phyloP scores from a whole-genome alignment of 2,888 invertebrate species.

The Metacarcinus magister region DNA sequence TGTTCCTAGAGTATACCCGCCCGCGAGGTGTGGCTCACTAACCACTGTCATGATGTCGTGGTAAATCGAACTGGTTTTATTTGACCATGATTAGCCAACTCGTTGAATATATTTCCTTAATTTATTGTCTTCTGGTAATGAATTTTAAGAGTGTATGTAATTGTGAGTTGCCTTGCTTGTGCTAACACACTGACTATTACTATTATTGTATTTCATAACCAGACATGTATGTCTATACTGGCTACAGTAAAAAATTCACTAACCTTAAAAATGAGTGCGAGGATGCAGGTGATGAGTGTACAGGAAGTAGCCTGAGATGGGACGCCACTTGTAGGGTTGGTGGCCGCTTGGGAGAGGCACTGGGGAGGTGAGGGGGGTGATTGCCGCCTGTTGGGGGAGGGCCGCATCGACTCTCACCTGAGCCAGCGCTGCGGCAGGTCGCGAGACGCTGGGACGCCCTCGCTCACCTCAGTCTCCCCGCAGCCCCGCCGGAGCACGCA shows the following conservation, averaged over 20 bases:
- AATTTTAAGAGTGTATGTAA: background rate
- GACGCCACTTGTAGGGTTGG: constrained; percentile 43
- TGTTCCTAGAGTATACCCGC: background rate
- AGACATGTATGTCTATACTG: background rate
- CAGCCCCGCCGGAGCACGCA: constrained; percentile 50
- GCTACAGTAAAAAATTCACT: background rate
- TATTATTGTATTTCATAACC: background rate
- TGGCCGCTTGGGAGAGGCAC: constrained; percentile 22
- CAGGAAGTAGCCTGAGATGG: background rate
- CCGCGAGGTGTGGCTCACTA: background rate
- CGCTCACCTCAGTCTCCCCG: constrained; percentile 48
- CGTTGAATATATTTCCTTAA: background rate
- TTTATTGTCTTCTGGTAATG: background rate
- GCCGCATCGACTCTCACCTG: constrained; percentile 58
- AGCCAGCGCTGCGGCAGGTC: constrained; percentile 33
- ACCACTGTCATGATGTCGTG: background rate
- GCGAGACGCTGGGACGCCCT: constrained; percentile 3
- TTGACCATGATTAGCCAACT: background rate
- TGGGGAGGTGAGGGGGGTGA: background rate
- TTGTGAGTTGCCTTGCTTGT: background rate
- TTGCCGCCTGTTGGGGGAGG: background rate
- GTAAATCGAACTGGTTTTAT: background rate
- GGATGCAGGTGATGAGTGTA: background rate
- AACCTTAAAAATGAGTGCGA: background rate
- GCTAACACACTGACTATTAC: background rate